Conservation (phyloP, 2,888 invertebrate species). For the Aporophyla lueneburgensis region DNA sequence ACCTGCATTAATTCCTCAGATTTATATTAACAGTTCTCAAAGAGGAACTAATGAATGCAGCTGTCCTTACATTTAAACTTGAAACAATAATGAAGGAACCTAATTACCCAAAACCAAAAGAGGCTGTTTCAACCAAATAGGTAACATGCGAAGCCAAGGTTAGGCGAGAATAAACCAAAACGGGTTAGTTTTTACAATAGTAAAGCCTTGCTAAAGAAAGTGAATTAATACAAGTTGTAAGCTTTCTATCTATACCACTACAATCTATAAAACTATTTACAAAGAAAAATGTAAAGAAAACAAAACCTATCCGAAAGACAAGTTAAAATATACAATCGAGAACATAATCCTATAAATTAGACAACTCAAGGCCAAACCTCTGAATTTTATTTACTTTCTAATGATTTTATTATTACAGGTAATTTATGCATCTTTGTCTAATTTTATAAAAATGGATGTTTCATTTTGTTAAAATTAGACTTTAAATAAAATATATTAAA, state of each 20-base stretch:
- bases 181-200: conserved; percentile 48
- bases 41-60: conserved; percentile 20
- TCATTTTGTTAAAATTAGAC: background rate
- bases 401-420: conserved; percentile 3
- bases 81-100: conserved; percentile 36
- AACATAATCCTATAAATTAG: conserved; percentile 12
- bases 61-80: conserved; percentile 25
- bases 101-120: conserved; percentile 85
- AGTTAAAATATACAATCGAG: background rate
- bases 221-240: conserved; percentile 56
- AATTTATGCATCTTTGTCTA: too few species aligned
- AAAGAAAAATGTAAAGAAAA: conserved; percentile 6
- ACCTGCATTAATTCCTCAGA: conserved; percentile 9
- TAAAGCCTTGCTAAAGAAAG: conserved; percentile 55
- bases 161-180: conserved; percentile 50
- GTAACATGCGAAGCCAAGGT: conserved; percentile 84
- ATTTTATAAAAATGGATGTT: too few species aligned
- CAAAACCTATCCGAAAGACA: conserved; percentile 15
- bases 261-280: conserved; percentile 40
- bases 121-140: conserved; percentile 88
- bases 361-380: conserved; percentile 19
- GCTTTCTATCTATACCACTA: conserved; percentile 49
- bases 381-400: conserved; percentile 19
- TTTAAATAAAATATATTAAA: too few species aligned
- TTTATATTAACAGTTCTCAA: background rate